phyloP scores from a whole-genome alignment of 2,888 invertebrate genomes.

The Drosophila dives region DNA sequence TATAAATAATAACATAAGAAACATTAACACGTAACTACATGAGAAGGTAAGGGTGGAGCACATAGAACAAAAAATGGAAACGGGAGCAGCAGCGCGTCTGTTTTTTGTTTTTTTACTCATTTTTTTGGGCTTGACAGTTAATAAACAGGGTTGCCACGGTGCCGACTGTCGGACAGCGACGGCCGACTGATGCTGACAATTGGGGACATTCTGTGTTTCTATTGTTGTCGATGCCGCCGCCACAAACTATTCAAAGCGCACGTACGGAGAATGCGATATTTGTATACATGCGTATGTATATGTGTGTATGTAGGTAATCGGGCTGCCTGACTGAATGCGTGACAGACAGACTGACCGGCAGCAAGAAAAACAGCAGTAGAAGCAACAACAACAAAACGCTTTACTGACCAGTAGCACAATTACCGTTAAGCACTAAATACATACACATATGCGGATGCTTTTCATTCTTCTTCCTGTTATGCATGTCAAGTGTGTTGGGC shows the following conservation, averaged over 20 bases:
- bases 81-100: constrained; percentile 37
- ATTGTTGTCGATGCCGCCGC: constrained; percentile 57
- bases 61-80: constrained; percentile 19
- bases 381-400: constrained; percentile 34
- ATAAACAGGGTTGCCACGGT: constrained; percentile 67
- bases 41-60: constrained; percentile 58
- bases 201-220: constrained; percentile 48
- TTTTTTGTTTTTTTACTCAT: constrained; percentile 12
- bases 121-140: constrained; percentile 52
- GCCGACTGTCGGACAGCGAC: constrained; percentile 26
- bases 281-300: constrained; percentile 3
- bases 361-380: constrained; percentile 23
- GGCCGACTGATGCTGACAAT: constrained; percentile 56
- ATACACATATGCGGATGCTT: constrained; percentile 4
- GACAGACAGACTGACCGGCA: constrained; percentile 39
- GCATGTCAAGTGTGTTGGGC: constrained; percentile 68
- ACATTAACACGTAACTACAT: constrained; percentile 76
- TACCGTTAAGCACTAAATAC: constrained; percentile 65
- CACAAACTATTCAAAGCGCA: constrained; percentile 59
- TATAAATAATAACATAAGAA: constrained; percentile 72
- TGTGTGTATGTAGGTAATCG: constrained; percentile 70
- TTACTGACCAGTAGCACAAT: constrained; percentile 71
- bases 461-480: constrained; percentile 48
- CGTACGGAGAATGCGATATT: constrained; percentile 32
- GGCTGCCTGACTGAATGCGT: constrained; percentile 49